These are phyloP conservation scores for Gryllus longicercus DNA, from an alignment of 2,888 invertebrate genomes.

Conservation along the genomic window DNA sequence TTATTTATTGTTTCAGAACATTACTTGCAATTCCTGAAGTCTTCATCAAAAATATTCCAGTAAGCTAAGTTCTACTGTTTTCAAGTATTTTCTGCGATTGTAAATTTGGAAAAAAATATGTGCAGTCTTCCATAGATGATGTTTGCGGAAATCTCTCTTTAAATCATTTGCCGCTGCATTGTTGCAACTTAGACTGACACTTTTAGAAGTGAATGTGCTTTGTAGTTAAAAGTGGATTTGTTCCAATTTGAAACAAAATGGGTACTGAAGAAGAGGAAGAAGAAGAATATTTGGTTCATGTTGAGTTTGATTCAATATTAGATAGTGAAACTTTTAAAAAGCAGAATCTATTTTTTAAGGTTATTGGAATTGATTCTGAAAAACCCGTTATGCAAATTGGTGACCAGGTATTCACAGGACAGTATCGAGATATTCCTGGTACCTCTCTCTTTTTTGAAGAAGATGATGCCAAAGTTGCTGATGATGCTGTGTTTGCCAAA, in stretches of 20 bases:
- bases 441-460: constrained; percentile 72
- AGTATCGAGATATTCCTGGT: constrained; percentile 64
- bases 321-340: constrained; percentile 32
- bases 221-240: no score
- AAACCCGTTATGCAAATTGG: constrained; percentile 65
- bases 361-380: constrained; percentile 60
- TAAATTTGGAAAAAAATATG: no score
- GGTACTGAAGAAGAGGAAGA: constrained; percentile 29
- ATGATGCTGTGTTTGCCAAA: constrained; percentile 45
- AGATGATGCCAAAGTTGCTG: constrained; percentile 49
- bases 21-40: no score
- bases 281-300: constrained; percentile 34
- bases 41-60: no score
- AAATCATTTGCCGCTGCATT: neutral
- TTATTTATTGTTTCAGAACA: no score
- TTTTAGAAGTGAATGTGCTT: no score
- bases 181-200: neutral
- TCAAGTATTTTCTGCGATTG: no score
- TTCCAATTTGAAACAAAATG: neutral
- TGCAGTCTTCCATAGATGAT: no score
- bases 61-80: no score
- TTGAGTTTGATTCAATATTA: constrained; percentile 32
- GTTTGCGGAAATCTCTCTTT: neutral
- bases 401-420: constrained; percentile 60
- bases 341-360: constrained; percentile 44